These are phyloP conservation scores for Riparia riparia DNA, from an alignment of 2,113 vertebrate species.

Conservation along the genomic window DNA sequence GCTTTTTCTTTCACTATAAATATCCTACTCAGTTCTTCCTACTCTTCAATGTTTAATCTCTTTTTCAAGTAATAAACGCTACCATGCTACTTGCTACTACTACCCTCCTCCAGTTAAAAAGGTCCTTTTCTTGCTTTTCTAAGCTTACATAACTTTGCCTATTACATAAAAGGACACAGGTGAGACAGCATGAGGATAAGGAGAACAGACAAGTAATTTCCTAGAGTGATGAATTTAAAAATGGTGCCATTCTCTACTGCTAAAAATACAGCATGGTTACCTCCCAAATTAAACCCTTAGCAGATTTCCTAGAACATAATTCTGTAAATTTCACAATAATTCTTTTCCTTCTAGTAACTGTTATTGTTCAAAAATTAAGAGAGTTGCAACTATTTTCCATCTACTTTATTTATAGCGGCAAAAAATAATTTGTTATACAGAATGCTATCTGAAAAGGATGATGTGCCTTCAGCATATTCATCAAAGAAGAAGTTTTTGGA, in stretches of 20 bases:
- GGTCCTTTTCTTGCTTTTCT: neutral
- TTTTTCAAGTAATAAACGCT: neutral
- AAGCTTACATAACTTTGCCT: neutral
- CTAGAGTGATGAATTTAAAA: neutral
- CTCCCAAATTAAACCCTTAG: neutral
- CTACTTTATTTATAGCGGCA: neutral
- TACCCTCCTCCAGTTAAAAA: neutral
- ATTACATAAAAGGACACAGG: neutral
- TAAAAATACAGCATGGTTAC: neutral
- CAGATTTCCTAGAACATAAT: neutral
- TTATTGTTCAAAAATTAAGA: neutral
- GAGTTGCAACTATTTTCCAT: neutral
- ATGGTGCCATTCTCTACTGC: neutral
- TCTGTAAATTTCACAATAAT: neutral
- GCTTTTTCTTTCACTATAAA: neutral
- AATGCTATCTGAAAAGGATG: neutral
- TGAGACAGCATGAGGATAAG: neutral
- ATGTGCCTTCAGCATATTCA: neutral
- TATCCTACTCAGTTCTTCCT: neutral
- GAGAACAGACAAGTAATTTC: neutral
- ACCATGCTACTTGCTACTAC: neutral
- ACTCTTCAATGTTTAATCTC: neutral
- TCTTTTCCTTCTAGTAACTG: neutral
- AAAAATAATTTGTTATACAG: neutral
- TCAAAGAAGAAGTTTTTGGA: neutral